These are phyloP conservation scores for Muntiacus reevesi DNA, from an alignment of 2,113 vertebrate species.

Conservation along the genomic window DNA sequence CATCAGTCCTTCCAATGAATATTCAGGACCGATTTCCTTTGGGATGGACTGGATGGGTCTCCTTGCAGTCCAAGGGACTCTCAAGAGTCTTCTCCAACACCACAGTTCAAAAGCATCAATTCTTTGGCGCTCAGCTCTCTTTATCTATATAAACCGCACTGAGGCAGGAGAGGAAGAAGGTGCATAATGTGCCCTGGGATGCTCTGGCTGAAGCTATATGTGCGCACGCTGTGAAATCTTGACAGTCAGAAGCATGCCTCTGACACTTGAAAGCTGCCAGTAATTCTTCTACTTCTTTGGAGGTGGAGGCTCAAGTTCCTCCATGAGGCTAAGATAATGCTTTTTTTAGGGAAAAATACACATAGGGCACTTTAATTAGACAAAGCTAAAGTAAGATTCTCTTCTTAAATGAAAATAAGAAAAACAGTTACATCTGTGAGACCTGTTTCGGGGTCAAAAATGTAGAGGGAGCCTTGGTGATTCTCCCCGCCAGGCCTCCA, in stretches of 20 bases:
- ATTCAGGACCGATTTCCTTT: not conserved
- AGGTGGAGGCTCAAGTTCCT: not conserved
- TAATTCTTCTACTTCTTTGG: not conserved
- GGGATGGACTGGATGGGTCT: not conserved
- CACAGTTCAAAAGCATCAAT: not conserved
- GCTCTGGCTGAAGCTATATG: not conserved
- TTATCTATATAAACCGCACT: not conserved
- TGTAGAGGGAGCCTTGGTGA: not conserved
- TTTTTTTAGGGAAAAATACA: not conserved
- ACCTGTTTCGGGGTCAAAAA: fast-evolving
- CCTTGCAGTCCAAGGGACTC: not conserved
- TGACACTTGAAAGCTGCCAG: slow-evolving; percentile 10
- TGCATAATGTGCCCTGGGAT: not conserved
- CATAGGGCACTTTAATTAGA: not conserved
- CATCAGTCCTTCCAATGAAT: not conserved
- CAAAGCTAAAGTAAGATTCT: not conserved
- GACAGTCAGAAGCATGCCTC: not conserved
- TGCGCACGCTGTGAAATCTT: not conserved
- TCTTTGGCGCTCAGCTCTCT: fast-evolving
- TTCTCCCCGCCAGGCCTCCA: not conserved
- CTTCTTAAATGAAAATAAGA: not conserved
- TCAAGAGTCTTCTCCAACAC: too few relatives aligned
- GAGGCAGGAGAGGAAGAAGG: not conserved
- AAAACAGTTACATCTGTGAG: not conserved
- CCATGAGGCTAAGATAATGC: not conserved